Conservation (phyloP, 2,113 vertebrate species). For the Aspidoscelis tigris region DNA sequence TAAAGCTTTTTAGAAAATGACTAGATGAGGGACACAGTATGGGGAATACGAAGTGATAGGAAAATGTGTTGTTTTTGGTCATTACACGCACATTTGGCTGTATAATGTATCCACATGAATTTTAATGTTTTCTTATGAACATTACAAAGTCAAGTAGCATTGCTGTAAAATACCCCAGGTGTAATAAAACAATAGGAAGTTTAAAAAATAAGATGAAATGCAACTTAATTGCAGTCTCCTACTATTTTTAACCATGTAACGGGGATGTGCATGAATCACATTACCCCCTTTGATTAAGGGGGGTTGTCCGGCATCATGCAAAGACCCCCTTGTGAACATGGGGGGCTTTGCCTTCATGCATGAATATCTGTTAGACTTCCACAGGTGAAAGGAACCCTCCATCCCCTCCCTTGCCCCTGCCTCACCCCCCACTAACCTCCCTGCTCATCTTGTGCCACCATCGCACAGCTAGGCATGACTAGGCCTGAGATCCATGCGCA, state of each 20-base stretch:
- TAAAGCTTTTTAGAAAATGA: slow-evolving; percentile 7
- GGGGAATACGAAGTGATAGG: slow-evolving; percentile 13
- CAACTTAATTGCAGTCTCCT: background rate
- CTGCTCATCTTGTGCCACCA: no score
- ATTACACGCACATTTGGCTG: slow-evolving; percentile 22
- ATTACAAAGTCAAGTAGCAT: background rate
- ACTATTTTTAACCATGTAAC: background rate
- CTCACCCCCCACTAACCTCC: no score
- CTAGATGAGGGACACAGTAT: background rate
- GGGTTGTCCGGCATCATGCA: no score
- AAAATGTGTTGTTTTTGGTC: slow-evolving; percentile 30
- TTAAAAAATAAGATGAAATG: background rate
- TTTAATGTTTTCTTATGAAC: slow-evolving; percentile 15
- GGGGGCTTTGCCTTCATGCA: no score
- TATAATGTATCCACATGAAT: background rate
- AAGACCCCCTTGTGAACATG: no score
- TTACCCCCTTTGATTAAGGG: no score
- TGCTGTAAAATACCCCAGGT: slow-evolving; percentile 6
- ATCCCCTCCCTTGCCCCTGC: no score
- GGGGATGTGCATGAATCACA: background rate
- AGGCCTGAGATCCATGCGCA: no score
- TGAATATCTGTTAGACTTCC: no score
- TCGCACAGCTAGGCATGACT: no score
- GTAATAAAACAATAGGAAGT: slow-evolving; percentile 23
- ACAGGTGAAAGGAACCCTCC: no score